Evolutionary conservation across 2,797 vertebrate species (phyloP).

Genomic region (Peromyscus aztecus): DNA sequence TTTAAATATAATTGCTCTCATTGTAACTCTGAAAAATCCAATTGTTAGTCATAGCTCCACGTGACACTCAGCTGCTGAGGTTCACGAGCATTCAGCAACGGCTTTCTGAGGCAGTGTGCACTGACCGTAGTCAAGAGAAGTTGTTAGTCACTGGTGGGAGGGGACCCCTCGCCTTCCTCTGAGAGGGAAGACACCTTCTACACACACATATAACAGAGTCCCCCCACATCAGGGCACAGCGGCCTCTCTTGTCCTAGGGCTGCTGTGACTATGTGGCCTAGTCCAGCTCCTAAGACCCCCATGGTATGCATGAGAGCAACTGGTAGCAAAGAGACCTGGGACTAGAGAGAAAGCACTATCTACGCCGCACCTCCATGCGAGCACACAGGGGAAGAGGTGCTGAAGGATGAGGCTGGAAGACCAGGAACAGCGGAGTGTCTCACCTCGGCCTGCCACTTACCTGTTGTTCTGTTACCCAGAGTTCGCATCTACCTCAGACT

Average conservation of each 20-base stretch:
- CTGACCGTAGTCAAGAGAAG: no score
- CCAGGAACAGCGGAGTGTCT: not conserved
- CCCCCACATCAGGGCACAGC: not conserved
- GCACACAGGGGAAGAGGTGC: not conserved
- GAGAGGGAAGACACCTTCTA: not conserved
- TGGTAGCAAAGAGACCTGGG: not conserved
- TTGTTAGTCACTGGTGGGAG: not conserved
- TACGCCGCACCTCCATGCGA: not conserved
- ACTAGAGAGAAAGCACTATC: not conserved
- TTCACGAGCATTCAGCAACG: not conserved
- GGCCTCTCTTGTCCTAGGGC: not conserved
- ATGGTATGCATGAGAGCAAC: no score
- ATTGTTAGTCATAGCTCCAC: not conserved
- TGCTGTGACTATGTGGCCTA: not conserved
- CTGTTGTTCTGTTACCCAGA: no score
- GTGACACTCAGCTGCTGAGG: not conserved
- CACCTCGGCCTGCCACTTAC: not conserved
- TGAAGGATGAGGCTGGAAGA: not conserved
- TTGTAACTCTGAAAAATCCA: not conserved
- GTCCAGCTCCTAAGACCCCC: not conserved
- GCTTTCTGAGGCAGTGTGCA: not conserved
- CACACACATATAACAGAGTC: not conserved
- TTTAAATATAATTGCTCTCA: not conserved
- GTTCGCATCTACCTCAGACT: not conserved
- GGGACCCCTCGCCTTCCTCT: not conserved